These are phyloP conservation scores for Hypomecis atomaria DNA, from an alignment of 2,888 invertebrate species.

Conservation along the genomic window DNA sequence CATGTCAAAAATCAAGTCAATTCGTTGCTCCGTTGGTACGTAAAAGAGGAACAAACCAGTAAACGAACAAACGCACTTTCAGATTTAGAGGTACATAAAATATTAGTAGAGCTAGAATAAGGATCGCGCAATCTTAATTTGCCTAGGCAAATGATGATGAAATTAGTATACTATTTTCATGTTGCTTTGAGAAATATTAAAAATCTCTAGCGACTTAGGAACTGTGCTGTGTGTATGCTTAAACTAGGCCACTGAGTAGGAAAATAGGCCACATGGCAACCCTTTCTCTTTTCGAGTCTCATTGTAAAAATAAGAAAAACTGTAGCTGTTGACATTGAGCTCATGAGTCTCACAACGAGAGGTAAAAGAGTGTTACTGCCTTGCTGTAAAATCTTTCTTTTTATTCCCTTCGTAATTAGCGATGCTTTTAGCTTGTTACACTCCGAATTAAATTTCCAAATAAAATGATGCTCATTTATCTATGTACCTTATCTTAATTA, in stretches of 20 bases:
- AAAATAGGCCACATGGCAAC: constrained; percentile 18
- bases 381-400: constrained; percentile 33
- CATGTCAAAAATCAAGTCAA: too few species aligned
- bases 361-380: constrained; percentile 23
- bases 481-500: constrained; percentile 17
- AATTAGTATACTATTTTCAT: too few species aligned
- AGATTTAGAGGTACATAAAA: too few species aligned
- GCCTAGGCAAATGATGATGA: too few species aligned
- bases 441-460: constrained; percentile 11
- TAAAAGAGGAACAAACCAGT: too few species aligned
- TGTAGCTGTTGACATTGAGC: constrained; percentile 78
- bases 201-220: too few species aligned
- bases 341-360: constrained; percentile 42
- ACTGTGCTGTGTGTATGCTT: too few species aligned
- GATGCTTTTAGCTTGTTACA: constrained; percentile 18
- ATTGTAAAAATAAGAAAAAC: constrained; percentile 67
- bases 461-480: constrained; percentile 17
- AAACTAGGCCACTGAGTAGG: constrained; percentile 9
- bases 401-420: constrained; percentile 38
- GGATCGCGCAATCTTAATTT: too few species aligned
- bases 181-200: too few species aligned
- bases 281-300: constrained; percentile 63
- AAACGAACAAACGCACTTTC: too few species aligned
- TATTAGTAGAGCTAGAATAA: too few species aligned
- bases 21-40: too few species aligned